Percentiles rank a stretch among this genome's conserved stretches.
Evolutionary conservation across 64 coral and sea anemone genomes (phyloP).

Genomic region (Pocillopora verrucosa): DNA sequence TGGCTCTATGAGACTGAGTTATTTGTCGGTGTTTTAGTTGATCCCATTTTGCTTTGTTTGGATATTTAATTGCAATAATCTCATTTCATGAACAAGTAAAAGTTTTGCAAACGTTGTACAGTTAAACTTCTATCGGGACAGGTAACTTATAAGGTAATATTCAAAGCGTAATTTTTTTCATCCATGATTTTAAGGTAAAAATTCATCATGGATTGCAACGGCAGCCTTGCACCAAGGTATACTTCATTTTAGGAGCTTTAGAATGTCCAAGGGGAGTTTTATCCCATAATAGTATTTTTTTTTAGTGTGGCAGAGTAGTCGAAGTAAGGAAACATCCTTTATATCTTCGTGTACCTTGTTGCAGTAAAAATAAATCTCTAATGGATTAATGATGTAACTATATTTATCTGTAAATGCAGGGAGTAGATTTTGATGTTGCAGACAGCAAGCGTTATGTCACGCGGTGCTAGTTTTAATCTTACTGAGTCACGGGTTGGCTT

Average conservation of each 20-base stretch:
- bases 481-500: background rate
- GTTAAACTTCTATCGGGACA: background rate
- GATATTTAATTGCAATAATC: constrained; percentile 21
- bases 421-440: background rate
- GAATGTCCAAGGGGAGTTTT: no score
- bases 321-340: no score
- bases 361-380: background rate
- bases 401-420: constrained; percentile 14
- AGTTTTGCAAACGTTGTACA: constrained; percentile 36
- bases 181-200: background rate
- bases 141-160: background rate
- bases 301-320: no score
- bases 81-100: background rate
- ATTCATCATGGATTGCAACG: background rate
- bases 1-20: no score
- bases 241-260: background rate
- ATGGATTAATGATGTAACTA: constrained; percentile 1
- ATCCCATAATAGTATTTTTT: no score
- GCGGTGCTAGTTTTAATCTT: background rate
- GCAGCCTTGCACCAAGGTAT: background rate
- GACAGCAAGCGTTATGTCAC: background rate
- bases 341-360: background rate
- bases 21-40: background rate
- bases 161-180: background rate
- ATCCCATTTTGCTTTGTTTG: background rate